Percentiles rank a stretch among this genome's conserved stretches.
Conservation (phyloP, 2,888 invertebrate species). For the Dryococelus australis region DNA sequence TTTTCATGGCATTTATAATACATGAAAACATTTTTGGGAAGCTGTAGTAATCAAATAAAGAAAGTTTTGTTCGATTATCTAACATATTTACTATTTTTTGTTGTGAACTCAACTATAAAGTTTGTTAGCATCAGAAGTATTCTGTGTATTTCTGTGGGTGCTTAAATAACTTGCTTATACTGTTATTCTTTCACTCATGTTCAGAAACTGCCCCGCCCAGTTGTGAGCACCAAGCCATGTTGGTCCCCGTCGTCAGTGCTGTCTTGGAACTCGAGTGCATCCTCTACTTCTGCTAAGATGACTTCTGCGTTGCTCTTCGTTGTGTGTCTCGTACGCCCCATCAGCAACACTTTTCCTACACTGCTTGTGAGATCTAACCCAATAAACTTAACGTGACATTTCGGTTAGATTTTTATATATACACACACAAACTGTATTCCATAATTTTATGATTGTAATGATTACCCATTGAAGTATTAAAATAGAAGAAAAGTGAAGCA, state of each 20-base stretch:
- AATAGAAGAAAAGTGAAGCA: not conserved
- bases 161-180: no score
- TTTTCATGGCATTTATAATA: no score
- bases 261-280: not conserved
- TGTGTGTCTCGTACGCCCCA: not conserved
- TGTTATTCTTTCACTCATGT: not conserved
- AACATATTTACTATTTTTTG: no score
- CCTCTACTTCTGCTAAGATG: slow-evolving; percentile 4
- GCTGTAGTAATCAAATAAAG: no score
- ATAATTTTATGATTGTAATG: not conserved
- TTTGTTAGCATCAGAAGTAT: no score
- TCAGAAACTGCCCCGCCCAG: slow-evolving; percentile 6
- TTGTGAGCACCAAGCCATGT: not conserved
- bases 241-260: not conserved
- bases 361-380: not conserved
- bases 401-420: slow-evolving; percentile 16
- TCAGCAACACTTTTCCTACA: not conserved
- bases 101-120: no score
- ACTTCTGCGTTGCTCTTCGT: not conserved
- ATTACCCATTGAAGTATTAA: slow-evolving; percentile 8
- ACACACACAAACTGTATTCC: slow-evolving; percentile 10
- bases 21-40: no score
- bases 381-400: not conserved
- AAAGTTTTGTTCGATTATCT: no score
- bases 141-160: no score